phyloP scores from a whole-genome alignment of 1,140 invertebrate genomes.

The Holotrichia oblita region DNA sequence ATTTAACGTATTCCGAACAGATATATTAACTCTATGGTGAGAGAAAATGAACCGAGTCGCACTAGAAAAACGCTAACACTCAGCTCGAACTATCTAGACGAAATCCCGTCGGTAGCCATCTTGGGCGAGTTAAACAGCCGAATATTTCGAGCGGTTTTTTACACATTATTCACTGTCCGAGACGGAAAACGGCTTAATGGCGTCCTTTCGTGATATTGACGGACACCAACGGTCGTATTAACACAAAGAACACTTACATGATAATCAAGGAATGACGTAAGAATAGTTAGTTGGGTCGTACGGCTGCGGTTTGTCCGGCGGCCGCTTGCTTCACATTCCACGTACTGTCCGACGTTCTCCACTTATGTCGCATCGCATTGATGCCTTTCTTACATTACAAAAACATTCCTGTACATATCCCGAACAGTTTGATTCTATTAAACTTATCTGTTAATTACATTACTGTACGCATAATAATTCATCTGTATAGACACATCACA shows the following conservation, averaged over 20 bases:
- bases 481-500: conserved; percentile 57
- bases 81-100: conserved; percentile 41
- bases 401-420: neutral
- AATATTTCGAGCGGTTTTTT: conserved; percentile 43
- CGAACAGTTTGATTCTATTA: neutral
- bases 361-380: conserved; percentile 21
- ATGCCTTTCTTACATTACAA: neutral
- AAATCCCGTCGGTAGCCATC: conserved; percentile 60
- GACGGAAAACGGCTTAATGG: conserved; percentile 21
- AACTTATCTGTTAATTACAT: conserved; percentile 48
- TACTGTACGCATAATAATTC: conserved; percentile 54
- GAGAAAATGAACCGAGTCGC: conserved; percentile 14
- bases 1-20: conserved; percentile 12
- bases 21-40: neutral
- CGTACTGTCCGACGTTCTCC: conserved; percentile 38
- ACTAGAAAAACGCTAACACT: conserved; percentile 22
- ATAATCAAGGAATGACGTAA: conserved; percentile 45
- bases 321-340: conserved; percentile 47
- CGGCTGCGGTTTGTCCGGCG: conserved; percentile 47
- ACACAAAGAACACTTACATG: conserved; percentile 45
- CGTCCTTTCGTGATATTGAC: conserved; percentile 33
- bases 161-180: conserved; percentile 16
- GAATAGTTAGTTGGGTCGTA: conserved; percentile 44
- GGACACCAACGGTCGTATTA: conserved; percentile 39
- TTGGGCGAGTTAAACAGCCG: conserved; percentile 52